Percentiles rank a stretch among this genome's conserved stretches.
Evolutionary conservation across 2,797 vertebrate genomes (phyloP).

Genomic region (Pristis pectinata): DNA sequence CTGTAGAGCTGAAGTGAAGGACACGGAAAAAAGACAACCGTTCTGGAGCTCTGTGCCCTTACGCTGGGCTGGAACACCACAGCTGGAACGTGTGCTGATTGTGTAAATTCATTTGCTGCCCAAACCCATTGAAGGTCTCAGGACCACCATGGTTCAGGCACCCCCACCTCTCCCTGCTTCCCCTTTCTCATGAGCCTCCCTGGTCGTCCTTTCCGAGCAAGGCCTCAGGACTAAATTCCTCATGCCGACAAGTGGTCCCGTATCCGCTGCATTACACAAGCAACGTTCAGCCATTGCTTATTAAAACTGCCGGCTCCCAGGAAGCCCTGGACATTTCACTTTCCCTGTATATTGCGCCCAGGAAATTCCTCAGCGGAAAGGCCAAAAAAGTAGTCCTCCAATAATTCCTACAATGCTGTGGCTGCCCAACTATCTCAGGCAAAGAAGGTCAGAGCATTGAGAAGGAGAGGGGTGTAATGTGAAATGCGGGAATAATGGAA

Average conservation of each 20-base stretch:
- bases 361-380: not conserved
- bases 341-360: no score
- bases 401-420: not conserved
- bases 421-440: not conserved
- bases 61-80: not conserved
- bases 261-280: no score
- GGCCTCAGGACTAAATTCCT: no score
- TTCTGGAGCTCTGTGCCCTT: not conserved
- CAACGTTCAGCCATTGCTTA: no score
- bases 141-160: not conserved
- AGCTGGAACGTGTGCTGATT: not conserved
- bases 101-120: not conserved
- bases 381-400: not conserved
- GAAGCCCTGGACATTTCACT: no score
- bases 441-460: not conserved
- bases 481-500: not conserved
- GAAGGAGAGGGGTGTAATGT: not conserved
- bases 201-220: no score
- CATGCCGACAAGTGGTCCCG: no score
- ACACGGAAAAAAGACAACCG: not conserved
- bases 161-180: no score
- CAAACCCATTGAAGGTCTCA: not conserved
- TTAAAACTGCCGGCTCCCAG: no score
- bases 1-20: not conserved
- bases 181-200: no score